Evolutionary conservation across 2,888 invertebrate genomes (phyloP).

Genomic region (Tetragonula carbonaria): DNA sequence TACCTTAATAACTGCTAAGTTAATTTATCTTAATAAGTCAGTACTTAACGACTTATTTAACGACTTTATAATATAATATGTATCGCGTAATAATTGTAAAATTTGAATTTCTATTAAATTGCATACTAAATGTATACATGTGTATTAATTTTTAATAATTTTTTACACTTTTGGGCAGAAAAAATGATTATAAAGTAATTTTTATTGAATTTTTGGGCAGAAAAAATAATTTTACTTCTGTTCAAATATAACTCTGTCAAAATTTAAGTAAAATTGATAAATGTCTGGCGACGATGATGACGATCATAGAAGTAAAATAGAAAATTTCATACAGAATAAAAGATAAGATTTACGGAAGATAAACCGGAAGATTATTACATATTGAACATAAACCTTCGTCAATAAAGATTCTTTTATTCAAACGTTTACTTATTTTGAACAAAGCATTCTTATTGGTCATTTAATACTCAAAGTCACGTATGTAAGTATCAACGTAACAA

Average conservation of each 20-base stretch:
- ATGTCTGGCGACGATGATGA: not conserved
- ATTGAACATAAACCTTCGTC: not conserved
- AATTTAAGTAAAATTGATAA: not conserved
- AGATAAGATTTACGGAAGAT: not conserved
- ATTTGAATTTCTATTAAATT: not conserved
- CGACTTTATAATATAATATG: not conserved
- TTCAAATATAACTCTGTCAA: not conserved
- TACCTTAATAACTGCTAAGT: not conserved
- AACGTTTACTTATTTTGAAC: not conserved
- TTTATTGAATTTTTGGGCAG: not conserved
- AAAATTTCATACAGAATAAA: not conserved
- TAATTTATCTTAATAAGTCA: not conserved
- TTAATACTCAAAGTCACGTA: too few relatives aligned
- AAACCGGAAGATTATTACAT: not conserved
- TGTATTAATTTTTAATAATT: not conserved
- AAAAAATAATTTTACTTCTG: not conserved
- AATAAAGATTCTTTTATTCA: not conserved
- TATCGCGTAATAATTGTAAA: not conserved
- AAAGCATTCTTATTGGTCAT: conserved; percentile 2
- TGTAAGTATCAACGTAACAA: not conserved
- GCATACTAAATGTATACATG: not conserved
- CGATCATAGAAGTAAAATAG: not conserved
- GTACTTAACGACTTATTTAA: not conserved
- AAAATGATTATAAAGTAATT: not conserved
- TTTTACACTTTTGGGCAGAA: not conserved